Percentiles rank a stretch among this genome's conserved stretches.
Evolutionary conservation across 2,113 vertebrate species (phyloP).

Genomic region (Channa maculata): DNA sequence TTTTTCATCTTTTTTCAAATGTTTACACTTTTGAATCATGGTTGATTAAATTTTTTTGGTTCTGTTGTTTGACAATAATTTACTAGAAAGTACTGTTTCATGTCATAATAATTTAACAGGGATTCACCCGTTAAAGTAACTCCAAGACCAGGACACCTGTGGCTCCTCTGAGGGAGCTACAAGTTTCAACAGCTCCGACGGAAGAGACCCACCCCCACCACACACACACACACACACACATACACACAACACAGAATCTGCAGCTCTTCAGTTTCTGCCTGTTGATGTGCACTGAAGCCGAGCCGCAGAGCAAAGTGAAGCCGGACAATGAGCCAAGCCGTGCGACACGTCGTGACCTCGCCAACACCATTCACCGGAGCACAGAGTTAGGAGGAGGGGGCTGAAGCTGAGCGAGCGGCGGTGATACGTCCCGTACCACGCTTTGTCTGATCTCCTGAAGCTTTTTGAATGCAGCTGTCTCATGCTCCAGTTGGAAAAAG

Average conservation of each 20-base stretch:
- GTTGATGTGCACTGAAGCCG: constrained; percentile 15
- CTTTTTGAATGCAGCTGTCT: constrained; percentile 24
- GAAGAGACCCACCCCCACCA: no score
- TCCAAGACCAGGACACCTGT: no score
- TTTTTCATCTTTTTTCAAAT: no score
- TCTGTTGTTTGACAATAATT: no score
- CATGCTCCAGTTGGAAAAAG: neutral
- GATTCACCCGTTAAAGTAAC: no score
- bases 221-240: no score
- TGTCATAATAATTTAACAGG: no score
- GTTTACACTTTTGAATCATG: no score
- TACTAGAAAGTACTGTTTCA: no score
- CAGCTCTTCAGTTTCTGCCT: constrained; percentile 3
- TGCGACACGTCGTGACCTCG: neutral
- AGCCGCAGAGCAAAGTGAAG: constrained; percentile 18
- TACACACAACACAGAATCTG: constrained; percentile 1
- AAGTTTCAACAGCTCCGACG: no score
- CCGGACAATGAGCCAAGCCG: constrained; percentile 17
- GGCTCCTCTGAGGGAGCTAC: no score
- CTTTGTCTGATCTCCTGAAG: constrained; percentile 21
- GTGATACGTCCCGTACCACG: neutral
- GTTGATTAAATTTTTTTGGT: no score
- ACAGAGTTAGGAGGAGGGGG: constrained; percentile 4
- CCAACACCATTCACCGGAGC: constrained; percentile 23
- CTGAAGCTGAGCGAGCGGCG: neutral